Evolutionary conservation across 2,113 vertebrate species (phyloP), one percentile per base, ranked within the genome.

Genomic region (Sinosuthora webbiana): DNA sequence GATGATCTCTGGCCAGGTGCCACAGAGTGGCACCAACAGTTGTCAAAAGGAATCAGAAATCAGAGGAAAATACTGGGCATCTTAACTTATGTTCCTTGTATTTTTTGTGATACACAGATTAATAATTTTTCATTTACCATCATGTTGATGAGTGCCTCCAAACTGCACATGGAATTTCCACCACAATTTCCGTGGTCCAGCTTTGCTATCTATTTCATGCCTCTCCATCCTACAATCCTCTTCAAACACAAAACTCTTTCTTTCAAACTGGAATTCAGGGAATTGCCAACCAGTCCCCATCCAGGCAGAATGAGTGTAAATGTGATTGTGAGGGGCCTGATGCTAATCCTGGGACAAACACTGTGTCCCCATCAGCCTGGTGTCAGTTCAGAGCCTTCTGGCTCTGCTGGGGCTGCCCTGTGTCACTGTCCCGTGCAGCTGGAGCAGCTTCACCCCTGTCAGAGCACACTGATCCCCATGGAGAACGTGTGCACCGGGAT

Each of bases 181-280:
- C 15, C 30, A 35, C 0, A 1, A 60, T 27, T 60, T 53, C 53
- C 50, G 33, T 2, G 47, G 28, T 37, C 20, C 47, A 63, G 25
- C 7, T 44, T 1, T 2, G 0, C 35, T 65, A 7, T 41, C 19
- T 17, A 16, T 17, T 10, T 39, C n/a, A 14, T 27, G 52, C 44
- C 37, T 57, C 33, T 57, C 21, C 56, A n/a, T n/a, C 33, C 56
- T 57, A 57, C 56, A 57, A 57, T 57, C 56, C 56, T 57, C 33
- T 57, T 15, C 33, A n/a, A n/a, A 89, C 42, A 25, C 19, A 11
- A 56, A 90, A 60, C 27, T 78, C 53, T 33, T 56, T 42, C 31
- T 92, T 90, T 45, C 56, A 86, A 70, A 88, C 4, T 42, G 82
- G 52, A 88, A 70, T 82, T 59, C 44, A 65, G 79, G 47, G 41